Base-by-base conservation (phyloP, 2,797 vertebrate genomes). In the Salarias fasciatus region DNA sequence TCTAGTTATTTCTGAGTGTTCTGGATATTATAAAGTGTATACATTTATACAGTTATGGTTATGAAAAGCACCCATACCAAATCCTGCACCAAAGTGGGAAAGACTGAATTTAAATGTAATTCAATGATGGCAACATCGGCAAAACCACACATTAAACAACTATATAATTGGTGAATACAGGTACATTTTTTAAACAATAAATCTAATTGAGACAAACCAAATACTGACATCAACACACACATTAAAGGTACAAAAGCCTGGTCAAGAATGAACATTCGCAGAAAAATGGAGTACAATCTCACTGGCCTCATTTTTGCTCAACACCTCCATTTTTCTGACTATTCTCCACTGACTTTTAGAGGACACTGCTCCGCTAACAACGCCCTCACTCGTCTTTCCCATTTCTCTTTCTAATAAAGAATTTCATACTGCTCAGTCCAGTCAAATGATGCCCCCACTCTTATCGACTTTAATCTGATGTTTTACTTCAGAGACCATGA, bases 291-390 rank as follows among this genome's bases (percentile, higher is more conserved):
- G 31, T 43, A 54, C 77, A 77, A 67, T 76, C 71, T 75, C 50
- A 11, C 33, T 75, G 72, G 58, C 81, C 72, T 49, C 69, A 54
- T 79, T 85, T 73, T 61, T 57, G 43, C 54, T 77, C 46, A 43
- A 31, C 47, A 60, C 59, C 68, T 73, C 52, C 50, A 85, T 84
- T 78, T 70, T 70, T 79, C 64, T 15, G 7, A 52, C 49, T 67
- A 65, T 74, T 82, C 75, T 75, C 54, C 15, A 15, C 71, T 72
- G 63, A 82, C 69, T 80, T 71, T 55, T 54, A 82, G 70, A 83
- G 77, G 80, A 87, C 87, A 80, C 41, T 0, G 12, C 30, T 4
- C 37, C 44, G 63, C 49, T 12, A 18, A 33, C 33, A 46, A 63
- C 52, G 76, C 49, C 69, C 55, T 63, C 30, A 42, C 33, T 44